Evolutionary conservation across 2,113 vertebrate species (phyloP).

Genomic region (Cricetomys ansorgei): DNA sequence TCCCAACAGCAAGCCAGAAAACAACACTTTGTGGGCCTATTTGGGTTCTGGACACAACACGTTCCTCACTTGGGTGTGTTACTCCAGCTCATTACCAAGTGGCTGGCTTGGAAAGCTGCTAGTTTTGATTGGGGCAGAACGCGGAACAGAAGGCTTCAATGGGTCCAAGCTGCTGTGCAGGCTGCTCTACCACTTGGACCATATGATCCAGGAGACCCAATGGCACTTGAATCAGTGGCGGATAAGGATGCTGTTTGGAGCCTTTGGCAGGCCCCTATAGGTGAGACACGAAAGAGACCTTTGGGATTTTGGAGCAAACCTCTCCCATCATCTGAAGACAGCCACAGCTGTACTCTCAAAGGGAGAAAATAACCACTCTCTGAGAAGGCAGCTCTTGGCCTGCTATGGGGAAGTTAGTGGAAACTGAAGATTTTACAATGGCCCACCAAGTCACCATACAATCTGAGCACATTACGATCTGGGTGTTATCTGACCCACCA

Average conservation of each 20-base stretch:
- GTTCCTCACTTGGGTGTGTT: neutral
- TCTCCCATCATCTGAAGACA: neutral
- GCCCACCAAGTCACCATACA: neutral
- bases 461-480: neutral
- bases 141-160: neutral
- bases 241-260: neutral
- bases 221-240: neutral
- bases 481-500: neutral
- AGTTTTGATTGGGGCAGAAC: neutral
- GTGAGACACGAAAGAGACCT: neutral
- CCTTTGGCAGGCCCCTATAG: neutral
- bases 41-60: neutral
- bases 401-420: neutral
- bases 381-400: neutral
- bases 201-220: neutral
- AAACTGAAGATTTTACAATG: neutral
- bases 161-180: neutral
- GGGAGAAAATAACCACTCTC: too few species aligned
- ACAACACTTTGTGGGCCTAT: neutral
- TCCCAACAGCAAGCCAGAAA: neutral
- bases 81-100: neutral
- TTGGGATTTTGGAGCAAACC: neutral
- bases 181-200: neutral
- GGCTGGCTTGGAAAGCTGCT: neutral
- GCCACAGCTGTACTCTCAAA: too few species aligned